A percentile compares a stretch with the other conserved stretches of the same genome.
Conservation (phyloP, 2,888 invertebrate species). For the Lamellibrachia satsuma region DNA sequence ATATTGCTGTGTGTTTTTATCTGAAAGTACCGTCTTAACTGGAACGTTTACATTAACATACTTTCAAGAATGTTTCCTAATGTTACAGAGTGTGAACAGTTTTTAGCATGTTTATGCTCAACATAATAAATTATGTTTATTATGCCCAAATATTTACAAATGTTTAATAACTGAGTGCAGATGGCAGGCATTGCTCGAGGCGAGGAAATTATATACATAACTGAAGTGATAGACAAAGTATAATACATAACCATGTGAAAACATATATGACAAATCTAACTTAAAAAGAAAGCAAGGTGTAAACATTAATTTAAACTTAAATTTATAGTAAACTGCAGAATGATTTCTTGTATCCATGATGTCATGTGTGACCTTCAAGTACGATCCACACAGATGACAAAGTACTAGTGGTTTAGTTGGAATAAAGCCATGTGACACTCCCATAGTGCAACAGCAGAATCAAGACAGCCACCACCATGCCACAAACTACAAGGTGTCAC, state of each 20-base stretch:
- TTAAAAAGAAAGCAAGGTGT: neutral
- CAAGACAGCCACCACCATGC: slow-evolving; percentile 6
- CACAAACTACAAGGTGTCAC: neutral
- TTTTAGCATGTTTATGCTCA: neutral
- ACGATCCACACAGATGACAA: neutral
- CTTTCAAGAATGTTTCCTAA: neutral
- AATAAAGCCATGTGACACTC: neutral
- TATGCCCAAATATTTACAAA: neutral
- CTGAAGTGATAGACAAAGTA: neutral
- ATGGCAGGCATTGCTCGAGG: neutral
- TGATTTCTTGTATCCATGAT: neutral
- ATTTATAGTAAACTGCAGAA: neutral
- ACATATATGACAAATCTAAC: neutral
- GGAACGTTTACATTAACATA: neutral
- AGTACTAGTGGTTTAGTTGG: slow-evolving; percentile 10
- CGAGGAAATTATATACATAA: neutral
- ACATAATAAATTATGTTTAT: neutral
- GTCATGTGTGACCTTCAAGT: neutral
- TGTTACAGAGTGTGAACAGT: neutral
- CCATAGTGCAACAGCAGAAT: neutral
- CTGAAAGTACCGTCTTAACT: neutral
- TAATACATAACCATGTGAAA: neutral
- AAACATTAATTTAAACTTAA: neutral
- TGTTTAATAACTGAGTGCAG: neutral
- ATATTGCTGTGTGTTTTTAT: neutral